phyloP scores from a whole-genome alignment of 2,888 invertebrate genomes.

The Coenonympha arcania region DNA sequence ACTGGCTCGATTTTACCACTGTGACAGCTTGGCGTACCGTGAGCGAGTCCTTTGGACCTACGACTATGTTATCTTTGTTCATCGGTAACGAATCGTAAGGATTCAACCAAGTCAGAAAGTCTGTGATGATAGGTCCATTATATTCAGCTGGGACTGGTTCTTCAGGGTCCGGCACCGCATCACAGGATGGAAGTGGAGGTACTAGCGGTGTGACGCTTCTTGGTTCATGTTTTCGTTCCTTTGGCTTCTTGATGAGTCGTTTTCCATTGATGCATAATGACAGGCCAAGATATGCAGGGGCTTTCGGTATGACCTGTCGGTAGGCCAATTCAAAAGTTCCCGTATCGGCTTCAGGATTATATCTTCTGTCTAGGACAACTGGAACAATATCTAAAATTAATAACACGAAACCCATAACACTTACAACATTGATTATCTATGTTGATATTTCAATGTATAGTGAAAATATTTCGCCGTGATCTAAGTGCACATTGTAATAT shows the following conservation, averaged over 20 bases:
- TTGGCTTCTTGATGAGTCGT: conserved; percentile 69
- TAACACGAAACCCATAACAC: too few species aligned
- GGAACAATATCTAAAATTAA: conserved; percentile 33
- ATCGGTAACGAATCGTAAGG: conserved; percentile 60
- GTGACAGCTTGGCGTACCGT: conserved; percentile 70
- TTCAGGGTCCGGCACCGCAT: conserved; percentile 40
- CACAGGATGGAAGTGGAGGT: conserved; percentile 47
- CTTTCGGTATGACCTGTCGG: conserved; percentile 82
- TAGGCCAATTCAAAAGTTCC: conserved; percentile 87
- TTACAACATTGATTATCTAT: too few species aligned
- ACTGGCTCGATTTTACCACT: conserved; percentile 60
- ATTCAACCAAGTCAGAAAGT: conserved; percentile 79
- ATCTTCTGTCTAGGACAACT: conserved; percentile 85
- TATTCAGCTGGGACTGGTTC: conserved; percentile 66
- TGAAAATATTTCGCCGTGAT: too few species aligned
- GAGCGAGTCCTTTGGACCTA: conserved; percentile 52
- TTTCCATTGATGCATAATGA: conserved; percentile 80
- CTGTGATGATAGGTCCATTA: conserved; percentile 79
- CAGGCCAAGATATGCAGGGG: conserved; percentile 85
- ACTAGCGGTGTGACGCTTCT: conserved; percentile 47
- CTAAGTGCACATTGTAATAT: too few species aligned
- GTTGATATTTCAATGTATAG: too few species aligned
- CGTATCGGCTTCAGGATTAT: conserved; percentile 82
- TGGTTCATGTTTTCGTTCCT: conserved; percentile 55
- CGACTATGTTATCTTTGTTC: conserved; percentile 54